Percentiles rank a stretch among this genome's conserved stretches.
Conservation (phyloP, 1,140 invertebrate species). For the Eumaeus atala region DNA sequence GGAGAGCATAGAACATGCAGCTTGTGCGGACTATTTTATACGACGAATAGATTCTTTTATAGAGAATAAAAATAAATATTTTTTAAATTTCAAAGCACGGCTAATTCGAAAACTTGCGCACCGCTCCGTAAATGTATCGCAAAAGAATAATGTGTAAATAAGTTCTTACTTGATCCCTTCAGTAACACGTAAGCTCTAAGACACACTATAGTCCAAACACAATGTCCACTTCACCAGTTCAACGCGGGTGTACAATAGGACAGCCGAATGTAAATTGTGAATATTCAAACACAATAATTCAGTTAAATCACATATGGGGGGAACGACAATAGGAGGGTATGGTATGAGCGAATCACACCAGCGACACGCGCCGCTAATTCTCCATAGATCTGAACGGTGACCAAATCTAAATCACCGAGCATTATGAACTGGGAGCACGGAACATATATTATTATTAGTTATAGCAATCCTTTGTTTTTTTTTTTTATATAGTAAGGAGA, state of each 20-base stretch:
- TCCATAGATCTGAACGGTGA: slow-evolving; percentile 52
- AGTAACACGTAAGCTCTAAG: slow-evolving; percentile 32
- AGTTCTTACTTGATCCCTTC: slow-evolving; percentile 50
- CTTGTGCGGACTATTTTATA: too few species aligned
- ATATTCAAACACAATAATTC: slow-evolving; percentile 63
- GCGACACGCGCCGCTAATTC: slow-evolving; percentile 60
- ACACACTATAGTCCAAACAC: slow-evolving; percentile 37
- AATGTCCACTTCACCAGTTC: slow-evolving; percentile 34
- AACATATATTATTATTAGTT: neutral
- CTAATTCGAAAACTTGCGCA: too few species aligned
- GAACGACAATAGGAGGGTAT: slow-evolving; percentile 61
- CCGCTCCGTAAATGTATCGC: too few species aligned
- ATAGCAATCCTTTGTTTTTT: too few species aligned
- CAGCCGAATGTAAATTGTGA: slow-evolving; percentile 60
- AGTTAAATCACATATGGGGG: slow-evolving; percentile 71
- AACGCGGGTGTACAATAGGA: slow-evolving; percentile 45
- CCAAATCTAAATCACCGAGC: slow-evolving; percentile 42
- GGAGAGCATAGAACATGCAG: too few species aligned
- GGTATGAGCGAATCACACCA: slow-evolving; percentile 68
- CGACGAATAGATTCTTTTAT: too few species aligned
- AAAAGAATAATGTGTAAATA: too few species aligned
- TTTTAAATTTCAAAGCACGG: too few species aligned
- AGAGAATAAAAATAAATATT: too few species aligned
- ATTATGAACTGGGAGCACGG: slow-evolving; percentile 26
- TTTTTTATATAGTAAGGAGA: too few species aligned